These are phyloP conservation scores for Physeter macrocephalus DNA, from an alignment of 2,113 vertebrate species.

Conservation along the genomic window DNA sequence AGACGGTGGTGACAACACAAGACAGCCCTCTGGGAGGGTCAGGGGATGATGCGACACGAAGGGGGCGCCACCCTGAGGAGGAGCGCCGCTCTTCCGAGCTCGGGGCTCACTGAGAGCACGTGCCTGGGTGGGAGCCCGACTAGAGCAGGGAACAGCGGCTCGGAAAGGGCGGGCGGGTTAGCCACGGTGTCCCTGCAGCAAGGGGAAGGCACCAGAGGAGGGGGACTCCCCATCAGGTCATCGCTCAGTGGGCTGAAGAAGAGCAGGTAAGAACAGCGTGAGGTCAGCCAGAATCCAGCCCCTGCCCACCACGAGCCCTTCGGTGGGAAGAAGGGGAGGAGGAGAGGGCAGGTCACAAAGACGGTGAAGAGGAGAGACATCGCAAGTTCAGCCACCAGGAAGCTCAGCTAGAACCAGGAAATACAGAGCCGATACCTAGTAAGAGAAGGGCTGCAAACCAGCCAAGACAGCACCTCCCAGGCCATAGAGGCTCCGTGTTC, in stretches of 20 bases:
- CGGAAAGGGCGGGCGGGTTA: not conserved
- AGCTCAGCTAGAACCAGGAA: not conserved
- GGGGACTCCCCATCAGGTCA: not conserved
- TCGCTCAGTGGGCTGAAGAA: not conserved
- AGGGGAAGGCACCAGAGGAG: not conserved
- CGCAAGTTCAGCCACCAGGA: not conserved
- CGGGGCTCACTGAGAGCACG: fast-evolving
- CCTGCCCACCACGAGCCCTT: fast-evolving
- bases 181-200: not conserved
- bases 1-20: not conserved
- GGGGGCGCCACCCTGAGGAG: not conserved
- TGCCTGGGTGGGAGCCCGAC: fast-evolving
- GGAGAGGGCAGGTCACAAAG: no score
- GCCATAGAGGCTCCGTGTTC: no score
- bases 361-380: not conserved
- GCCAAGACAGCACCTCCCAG: fast-evolving
- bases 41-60: not conserved
- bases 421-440: not conserved
- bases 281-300: not conserved
- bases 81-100: not conserved
- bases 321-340: not conserved
- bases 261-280: not conserved
- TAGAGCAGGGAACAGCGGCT: not conserved
- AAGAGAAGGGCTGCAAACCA: not conserved
- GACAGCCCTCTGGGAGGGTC: not conserved